Percentiles rank a stretch among this genome's conserved stretches.
phyloP scores from a whole-genome alignment of 1,140 invertebrate species.

The Anoplolepis gracilipes region DNA sequence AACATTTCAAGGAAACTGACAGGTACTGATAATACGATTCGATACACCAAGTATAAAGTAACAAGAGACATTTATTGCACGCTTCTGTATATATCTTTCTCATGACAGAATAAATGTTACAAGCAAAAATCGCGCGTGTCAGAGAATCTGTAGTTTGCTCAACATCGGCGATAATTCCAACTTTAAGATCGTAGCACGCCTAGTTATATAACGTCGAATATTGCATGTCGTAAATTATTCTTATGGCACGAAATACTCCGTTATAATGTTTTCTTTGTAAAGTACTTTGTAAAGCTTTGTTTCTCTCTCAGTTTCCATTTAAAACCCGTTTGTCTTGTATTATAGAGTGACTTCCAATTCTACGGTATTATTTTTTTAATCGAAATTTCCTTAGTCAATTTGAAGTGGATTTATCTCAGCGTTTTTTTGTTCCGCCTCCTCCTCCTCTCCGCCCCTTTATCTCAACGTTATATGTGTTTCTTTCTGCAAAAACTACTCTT shows the following conservation, averaged over 20 bases:
- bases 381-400: background rate
- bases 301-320: conserved; percentile 8
- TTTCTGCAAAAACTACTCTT: background rate
- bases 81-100: background rate
- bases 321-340: background rate
- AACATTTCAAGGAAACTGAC: background rate
- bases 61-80: background rate
- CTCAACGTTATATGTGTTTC: background rate
- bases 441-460: background rate
- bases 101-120: conserved; percentile 9
- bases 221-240: conserved; percentile 44
- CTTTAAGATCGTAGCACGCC: conserved; percentile 13
- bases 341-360: background rate
- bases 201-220: conserved; percentile 10
- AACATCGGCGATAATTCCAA: conserved; percentile 15
- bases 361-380: conserved; percentile 31
- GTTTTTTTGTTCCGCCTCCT: background rate
- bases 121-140: background rate
- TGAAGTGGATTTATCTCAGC: background rate
- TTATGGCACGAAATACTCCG: background rate
- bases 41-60: background rate
- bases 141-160: background rate
- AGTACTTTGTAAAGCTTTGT: background rate
- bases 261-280: conserved; percentile 11
- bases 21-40: background rate